These are phyloP conservation scores for Gouania willdenowi DNA, from an alignment of 2,797 vertebrate genomes.

Conservation along the genomic window DNA sequence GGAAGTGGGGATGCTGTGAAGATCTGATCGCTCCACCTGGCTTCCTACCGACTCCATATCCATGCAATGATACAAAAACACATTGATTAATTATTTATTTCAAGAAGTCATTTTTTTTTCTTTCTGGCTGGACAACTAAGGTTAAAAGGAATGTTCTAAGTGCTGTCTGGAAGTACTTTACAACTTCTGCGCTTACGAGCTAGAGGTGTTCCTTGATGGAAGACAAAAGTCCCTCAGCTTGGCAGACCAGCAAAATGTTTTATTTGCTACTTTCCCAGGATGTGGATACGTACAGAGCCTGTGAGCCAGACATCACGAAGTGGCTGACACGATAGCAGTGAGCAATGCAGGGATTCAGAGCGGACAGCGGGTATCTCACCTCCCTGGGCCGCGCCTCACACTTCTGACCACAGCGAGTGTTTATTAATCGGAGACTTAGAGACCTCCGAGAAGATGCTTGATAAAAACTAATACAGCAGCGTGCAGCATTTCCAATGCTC, in stretches of 20 bases:
- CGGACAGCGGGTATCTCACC: slow-evolving; percentile 63
- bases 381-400: slow-evolving; percentile 49
- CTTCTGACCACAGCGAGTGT: slow-evolving; percentile 69
- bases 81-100: slow-evolving; percentile 67
- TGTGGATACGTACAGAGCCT: slow-evolving; percentile 46
- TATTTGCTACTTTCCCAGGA: slow-evolving; percentile 70
- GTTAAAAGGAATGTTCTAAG: slow-evolving; percentile 70
- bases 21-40: slow-evolving; percentile 74
- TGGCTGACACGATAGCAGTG: slow-evolving; percentile 52
- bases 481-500: slow-evolving; percentile 25
- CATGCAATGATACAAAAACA: slow-evolving; percentile 70
- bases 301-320: slow-evolving; percentile 53
- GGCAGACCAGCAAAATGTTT: slow-evolving; percentile 61
- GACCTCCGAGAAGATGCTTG: slow-evolving; percentile 65
- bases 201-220: slow-evolving; percentile 71
- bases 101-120: slow-evolving; percentile 24
- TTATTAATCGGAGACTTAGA: slow-evolving; percentile 83
- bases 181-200: slow-evolving; percentile 61
- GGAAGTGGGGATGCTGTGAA: slow-evolving; percentile 68
- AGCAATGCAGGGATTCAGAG: slow-evolving; percentile 44
- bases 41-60: slow-evolving; percentile 69
- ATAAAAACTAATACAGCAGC: slow-evolving; percentile 28
- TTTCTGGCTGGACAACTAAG: slow-evolving; percentile 62
- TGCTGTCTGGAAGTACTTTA: slow-evolving; percentile 68
- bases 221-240: slow-evolving; percentile 64